Evolutionary conservation across 2,797 vertebrate genomes (phyloP).

Genomic region (Notamacropus eugenii): DNA sequence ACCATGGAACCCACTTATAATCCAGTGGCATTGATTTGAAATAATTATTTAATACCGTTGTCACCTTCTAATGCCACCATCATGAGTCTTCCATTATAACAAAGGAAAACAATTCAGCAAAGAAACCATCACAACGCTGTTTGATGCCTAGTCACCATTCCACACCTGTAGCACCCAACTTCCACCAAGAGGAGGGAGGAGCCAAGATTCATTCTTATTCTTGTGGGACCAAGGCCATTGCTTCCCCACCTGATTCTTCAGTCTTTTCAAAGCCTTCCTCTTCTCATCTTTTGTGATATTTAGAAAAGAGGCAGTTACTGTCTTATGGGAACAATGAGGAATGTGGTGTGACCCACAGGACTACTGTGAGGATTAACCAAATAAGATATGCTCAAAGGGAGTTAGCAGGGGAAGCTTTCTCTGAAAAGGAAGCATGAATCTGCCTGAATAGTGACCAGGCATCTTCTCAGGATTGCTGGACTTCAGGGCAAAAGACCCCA

Average conservation of each 20-base stretch:
- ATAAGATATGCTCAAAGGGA: slow-evolving; percentile 65
- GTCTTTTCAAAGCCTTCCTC: not conserved
- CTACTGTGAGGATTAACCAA: slow-evolving; percentile 60
- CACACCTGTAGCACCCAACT: not conserved
- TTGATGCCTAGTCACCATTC: not conserved
- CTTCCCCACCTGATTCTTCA: slow-evolving; percentile 3
- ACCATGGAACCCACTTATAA: not conserved
- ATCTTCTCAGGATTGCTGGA: slow-evolving; percentile 48
- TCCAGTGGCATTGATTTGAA: not conserved
- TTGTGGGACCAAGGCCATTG: not conserved
- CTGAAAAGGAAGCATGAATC: slow-evolving; percentile 61
- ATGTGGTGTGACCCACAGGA: slow-evolving; percentile 15
- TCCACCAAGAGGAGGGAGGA: not conserved
- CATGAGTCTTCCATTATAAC: not conserved
- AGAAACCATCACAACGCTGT: too few species aligned
- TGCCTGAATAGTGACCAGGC: slow-evolving; percentile 64
- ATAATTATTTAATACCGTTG: not conserved
- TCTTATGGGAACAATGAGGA: slow-evolving; percentile 2
- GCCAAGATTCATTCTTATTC: not conserved
- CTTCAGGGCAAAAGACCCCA: slow-evolving; percentile 55
- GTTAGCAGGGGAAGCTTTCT: slow-evolving; percentile 69
- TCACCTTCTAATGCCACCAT: not conserved
- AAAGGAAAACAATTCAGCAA: too few species aligned
- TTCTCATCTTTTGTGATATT: not conserved
- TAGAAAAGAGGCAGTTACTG: not conserved